Evolutionary conservation across 2,113 vertebrate genomes (phyloP), one percentile per base, ranked within the genome.

Genomic region (Poeciliopsis prolifica): DNA sequence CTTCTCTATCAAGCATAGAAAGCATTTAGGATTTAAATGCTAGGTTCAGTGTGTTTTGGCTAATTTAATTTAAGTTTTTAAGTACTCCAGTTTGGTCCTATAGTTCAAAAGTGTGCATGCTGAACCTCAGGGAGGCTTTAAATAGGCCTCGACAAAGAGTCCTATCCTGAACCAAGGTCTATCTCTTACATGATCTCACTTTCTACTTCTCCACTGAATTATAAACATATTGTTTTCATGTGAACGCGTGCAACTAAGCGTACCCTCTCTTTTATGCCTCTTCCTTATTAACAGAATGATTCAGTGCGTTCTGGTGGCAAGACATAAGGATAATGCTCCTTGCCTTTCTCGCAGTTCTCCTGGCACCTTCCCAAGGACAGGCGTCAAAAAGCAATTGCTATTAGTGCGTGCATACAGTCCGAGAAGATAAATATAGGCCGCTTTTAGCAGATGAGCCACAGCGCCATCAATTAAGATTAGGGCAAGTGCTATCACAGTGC

Each of bases 361-460:
- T 91, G 92, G 87, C 90, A 91, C 92, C 91, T 88, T 94, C 93
- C 93, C 94, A 96, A 96, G 95, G 95, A 95, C 95, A 93, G 89
- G 91, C 88, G 91, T 92, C 90, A 86, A 90, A 94, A 95, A 95
- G 94, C 93, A 96, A 96, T 96, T 94, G 92, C 94, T 96, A 94
- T 94, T 96, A 96, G 95, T 95, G 95, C 89, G 87, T 90, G 93
- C 93, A 93, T 94, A 93, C 86, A 94, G 91, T 83, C 85, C 69
- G 81, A 82, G 90, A 91, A 92, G 93, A 95, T 95, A 95, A 95
- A 95, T 95, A 95, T 89, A 93, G 93, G 89, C 87, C 88, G 95
- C 96, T 97, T 95, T 97, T 96, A 97, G 95, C 92, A 95, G 94
- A 96, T 96, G 95, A 96, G 91, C 92, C 93, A 90, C 91, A 88